Evolutionary conservation across 1,140 invertebrate species (phyloP).

Genomic region (Drosophila bipectinata): DNA sequence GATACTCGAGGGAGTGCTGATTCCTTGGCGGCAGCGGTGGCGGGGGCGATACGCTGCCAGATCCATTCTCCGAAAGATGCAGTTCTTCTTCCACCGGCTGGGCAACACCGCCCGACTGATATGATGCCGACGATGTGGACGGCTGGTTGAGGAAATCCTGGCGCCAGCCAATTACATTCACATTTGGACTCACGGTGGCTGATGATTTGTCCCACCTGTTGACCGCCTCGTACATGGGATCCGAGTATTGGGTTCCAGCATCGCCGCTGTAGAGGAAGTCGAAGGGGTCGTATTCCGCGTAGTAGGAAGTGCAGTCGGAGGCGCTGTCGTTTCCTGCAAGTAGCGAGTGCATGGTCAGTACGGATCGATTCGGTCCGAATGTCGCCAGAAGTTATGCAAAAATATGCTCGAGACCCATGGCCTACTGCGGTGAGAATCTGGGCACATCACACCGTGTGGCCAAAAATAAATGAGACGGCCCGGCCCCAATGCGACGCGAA

Average conservation of each 20-base stretch:
- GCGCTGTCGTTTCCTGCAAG: conserved; percentile 79
- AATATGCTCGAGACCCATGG: conserved; percentile 36
- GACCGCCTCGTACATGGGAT: conserved; percentile 91
- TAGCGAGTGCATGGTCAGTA: conserved; percentile 75
- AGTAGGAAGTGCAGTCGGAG: conserved; percentile 87
- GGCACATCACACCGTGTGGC: conserved; percentile 46
- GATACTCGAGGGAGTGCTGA: conserved; percentile 55
- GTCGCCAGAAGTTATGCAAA: conserved; percentile 67
- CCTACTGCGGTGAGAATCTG: conserved; percentile 29
- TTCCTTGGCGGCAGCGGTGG: conserved; percentile 86
- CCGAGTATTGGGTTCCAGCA: conserved; percentile 89
- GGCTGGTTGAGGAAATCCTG: conserved; percentile 57
- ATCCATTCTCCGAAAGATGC: conserved; percentile 13
- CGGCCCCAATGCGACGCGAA: conserved; percentile 18
- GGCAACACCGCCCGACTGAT: neutral
- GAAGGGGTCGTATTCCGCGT: conserved; percentile 93
- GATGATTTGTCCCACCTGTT: conserved; percentile 87
- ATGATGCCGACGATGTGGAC: conserved; percentile 13
- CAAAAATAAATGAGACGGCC: conserved; percentile 71
- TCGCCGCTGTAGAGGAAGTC: conserved; percentile 91
- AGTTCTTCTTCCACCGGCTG: neutral
- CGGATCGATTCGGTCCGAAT: conserved; percentile 24
- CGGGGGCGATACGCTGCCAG: conserved; percentile 62
- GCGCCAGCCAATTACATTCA: conserved; percentile 86
- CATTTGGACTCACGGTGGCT: conserved; percentile 84